Conservation (phyloP, 1,140 invertebrate genomes). For the Oryzaephilus surinamensis region DNA sequence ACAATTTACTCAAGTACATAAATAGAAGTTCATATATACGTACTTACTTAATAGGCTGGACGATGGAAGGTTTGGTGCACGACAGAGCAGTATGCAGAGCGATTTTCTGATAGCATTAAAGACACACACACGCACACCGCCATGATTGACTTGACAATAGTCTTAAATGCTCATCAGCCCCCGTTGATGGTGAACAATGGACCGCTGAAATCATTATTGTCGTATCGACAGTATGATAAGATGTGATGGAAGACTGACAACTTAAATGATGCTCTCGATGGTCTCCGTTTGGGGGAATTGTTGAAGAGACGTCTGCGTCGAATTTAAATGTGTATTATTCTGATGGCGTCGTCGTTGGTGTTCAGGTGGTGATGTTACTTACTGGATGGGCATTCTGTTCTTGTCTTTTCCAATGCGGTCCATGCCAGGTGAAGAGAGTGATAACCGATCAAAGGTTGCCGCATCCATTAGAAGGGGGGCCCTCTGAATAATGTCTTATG, state of each 20-base stretch:
- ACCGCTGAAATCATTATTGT: background rate
- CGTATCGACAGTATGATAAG: background rate
- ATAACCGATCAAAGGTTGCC: slow-evolving; percentile 10
- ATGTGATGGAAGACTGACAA: slow-evolving; percentile 18
- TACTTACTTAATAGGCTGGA: too few species aligned
- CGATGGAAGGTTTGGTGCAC: too few species aligned
- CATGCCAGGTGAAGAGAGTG: too few species aligned
- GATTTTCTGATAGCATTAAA: too few species aligned
- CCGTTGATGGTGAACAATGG: slow-evolving; percentile 9
- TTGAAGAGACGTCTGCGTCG: background rate
- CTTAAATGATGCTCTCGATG: slow-evolving; percentile 1
- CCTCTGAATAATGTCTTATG: slow-evolving; percentile 9
- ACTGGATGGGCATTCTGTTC: too few species aligned
- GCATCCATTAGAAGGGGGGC: slow-evolving; percentile 19
- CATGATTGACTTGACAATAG: slow-evolving; percentile 18
- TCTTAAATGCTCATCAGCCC: slow-evolving; percentile 14
- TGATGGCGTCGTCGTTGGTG: too few species aligned
- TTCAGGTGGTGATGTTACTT: too few species aligned
- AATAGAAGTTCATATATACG: too few species aligned
- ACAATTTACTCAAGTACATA: too few species aligned
- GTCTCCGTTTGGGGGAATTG: background rate
- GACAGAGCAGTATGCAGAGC: too few species aligned
- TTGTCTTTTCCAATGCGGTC: background rate
- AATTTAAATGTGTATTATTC: too few species aligned
- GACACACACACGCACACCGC: slow-evolving; percentile 7